Evolutionary conservation across 2,113 vertebrate genomes (phyloP), one percentile per base, ranked within the genome.

Genomic region (Lepisosteus oculatus): DNA sequence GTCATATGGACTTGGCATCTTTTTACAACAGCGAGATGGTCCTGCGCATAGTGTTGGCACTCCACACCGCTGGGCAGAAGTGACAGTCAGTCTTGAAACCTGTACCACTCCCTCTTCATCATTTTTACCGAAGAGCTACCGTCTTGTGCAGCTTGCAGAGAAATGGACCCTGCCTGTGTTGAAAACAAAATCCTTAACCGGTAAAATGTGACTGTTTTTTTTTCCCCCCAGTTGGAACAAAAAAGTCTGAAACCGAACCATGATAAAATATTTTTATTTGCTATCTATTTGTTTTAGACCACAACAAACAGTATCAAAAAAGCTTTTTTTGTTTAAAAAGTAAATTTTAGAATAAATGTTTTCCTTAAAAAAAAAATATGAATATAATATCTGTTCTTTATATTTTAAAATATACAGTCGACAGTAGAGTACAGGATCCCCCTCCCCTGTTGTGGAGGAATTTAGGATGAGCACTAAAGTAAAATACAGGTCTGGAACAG

Each of bases 231-330:
- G 64, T 78, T 80, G 47, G 55, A 14, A 67, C 74, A 56, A 77
- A 74, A 78, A 72, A 67, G 57, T 14, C 43, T 17, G 55, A 61
- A 17, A 17, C 43, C 14, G 8, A 71, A 69, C 61, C 80, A 83
- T 80, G 84, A 84, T 85, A 87, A 90, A 88, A 89, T 83, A 77
- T 43, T 69, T 88, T 89, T 88, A 90, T 85, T 73, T 87, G 75
- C 63, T 61, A 47, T 66, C 74, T 80, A 75, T 45, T 70, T n/a
- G 66, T 77, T 62, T 29, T 29, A 29, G 72, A 75, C 70, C 82
- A 67, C 75, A 75, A 81, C 42, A 61, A 78, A 79, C 69, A 17
- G 69, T 78, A 43, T 79, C 79, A 77, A 80, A 61, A 78, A 85
- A 79, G 76, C 66, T 42, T 63, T 62, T 43, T 55, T 67, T 77